Base-by-base conservation (phyloP, 2,888 invertebrate species). In the Lepidonotus clava region DNA sequence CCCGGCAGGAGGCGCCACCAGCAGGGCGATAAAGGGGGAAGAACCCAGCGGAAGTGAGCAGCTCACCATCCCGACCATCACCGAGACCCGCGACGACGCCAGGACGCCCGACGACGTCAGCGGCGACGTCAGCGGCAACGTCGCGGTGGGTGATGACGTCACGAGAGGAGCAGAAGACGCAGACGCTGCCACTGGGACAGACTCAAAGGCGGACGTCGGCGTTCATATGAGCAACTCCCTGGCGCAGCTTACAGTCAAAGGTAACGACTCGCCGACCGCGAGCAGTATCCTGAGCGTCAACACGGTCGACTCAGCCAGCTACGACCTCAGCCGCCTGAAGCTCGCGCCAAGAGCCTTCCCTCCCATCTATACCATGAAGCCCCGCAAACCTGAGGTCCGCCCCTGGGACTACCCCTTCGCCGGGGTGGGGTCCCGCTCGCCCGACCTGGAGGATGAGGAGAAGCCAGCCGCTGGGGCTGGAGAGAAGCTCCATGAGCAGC, bases 291-390 rank as follows among this genome's bases (percentile, higher is more conserved):
- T 71, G 4, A 71, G 71, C n/a, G 21, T 21, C 8, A 71, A 14
- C 34, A 36, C 71, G n/a, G n/a, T 71, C n/a, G 71, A 71, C 71
- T 71, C 71, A 24, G 71, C 71, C 71, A 71, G 71, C 71, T 71
- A 28, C 46, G 28, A 80, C 21, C 18, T 80, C 24, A 51, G 18
- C 41, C 21, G 28, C 5, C 21, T 80, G 46, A 46, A 51, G 6
- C 51, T 80, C 1, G 24, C 18, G 1, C 80, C 80, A 11, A 80
- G 14, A 41, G 41, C 46, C 80, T 32, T 80, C 46, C 80, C 80
- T 18, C 80, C 80, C 46, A n/a, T 80, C 6, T 28, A 80, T 28
- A n/a, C 24, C 0, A 80, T 51, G 32, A 41, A 41, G 41, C 18
- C 80, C 1, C 41, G 51, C 8, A 80, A 80, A n/a, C 80, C 80